Base-by-base conservation (phyloP, 2,888 invertebrate species). In the Drosophila greeni region DNA sequence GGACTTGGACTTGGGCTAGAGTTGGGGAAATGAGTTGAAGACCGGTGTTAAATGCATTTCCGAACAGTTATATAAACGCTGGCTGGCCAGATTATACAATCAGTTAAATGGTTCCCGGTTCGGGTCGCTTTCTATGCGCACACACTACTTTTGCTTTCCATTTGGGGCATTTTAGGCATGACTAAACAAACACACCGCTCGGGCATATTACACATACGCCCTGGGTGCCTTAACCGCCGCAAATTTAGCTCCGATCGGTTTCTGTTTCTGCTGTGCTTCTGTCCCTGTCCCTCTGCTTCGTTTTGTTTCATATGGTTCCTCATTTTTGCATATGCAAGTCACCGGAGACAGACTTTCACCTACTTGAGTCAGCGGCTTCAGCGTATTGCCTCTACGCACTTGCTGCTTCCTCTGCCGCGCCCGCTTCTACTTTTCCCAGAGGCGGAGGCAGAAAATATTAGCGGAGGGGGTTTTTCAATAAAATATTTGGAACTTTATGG, bases 271-370 rank as follows among this genome's bases (percentile, higher is more conserved):
- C n/a, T 20, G 49, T 29, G 16, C 20, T n/a, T n/a, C 42, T 43
- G 23, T 61, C 58, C 47, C 58, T 66, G 49, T 42, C 20, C 1
- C 45, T 0, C 29, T 8, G 18, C 16, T 14, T 64, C 47, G 56
- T 66, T 39, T 66, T 36, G 29, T 61, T 39, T 43, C 26, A 29
- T 51, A 42, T 18, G 29, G 64, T 58, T 48, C 71, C 55, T 52
- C 29, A 58, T 82, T 76, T 79, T 80, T 81, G 84, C 84, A 81
- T 81, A 83, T 83, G 82, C 84, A 84, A 79, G 84, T 80, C 77
- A 84, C 77, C 75, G 61, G 57, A 55, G 76, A 82, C 59, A 74
- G 81, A 82, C 81, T 82, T 82, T 82, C 81, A 84, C 81, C 84
- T 80, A 84, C 67, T 74, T 78, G 78, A 79, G 70, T 83, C 83